Evolutionary conservation across 2,888 invertebrate species (phyloP), one percentile per base, ranked within the genome.

Genomic region (Conchocele bisecta): DNA sequence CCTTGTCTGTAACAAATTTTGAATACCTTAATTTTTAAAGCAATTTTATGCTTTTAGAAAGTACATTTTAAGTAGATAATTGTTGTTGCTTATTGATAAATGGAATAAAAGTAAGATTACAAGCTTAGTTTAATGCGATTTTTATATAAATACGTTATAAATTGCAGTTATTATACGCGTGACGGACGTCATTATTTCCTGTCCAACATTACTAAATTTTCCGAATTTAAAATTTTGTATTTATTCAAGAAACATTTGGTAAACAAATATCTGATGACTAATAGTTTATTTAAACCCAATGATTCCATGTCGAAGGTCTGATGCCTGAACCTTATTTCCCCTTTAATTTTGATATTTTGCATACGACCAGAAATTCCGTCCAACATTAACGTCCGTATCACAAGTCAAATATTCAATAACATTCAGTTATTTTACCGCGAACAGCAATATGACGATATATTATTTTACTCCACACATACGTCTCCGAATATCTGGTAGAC

Each of bases 331-430:
- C 9, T 44, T 13, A 44, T 44, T 13, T 44, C 17, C 9, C 22
- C 44, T 44, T 17, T 17, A 44, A 13, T 44, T 44, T 22, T 37
- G 15, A 37, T 15, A 13, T 37, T 37, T 37, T 15, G 13, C 37
- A 37, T 15, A 37, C 37, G 13, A 44, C n/a, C 44, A 44, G 17
- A n/a, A 44, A 44, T 11, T 44, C 44, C 44, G 44, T 44, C 44
- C 44, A 44, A 44, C 44, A 17, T 44, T n/a, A 17, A 44, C 44
- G 44, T 44, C 44, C 44, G 44, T 44, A 44, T 17, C 44, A 44
- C 11, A 7, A 44, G 44, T n/a, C 7, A 17, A 13, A 44, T 11
- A 44, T 17, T 11, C 22, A n/a, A 44, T 7, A n/a, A n/a, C 22
- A 7, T 44, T 17, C 22, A n/a, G 44, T 17, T 7, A 13, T n/a